Base-by-base conservation (phyloP, 2,113 vertebrate genomes). In the Tetraodon nigroviridis region DNA sequence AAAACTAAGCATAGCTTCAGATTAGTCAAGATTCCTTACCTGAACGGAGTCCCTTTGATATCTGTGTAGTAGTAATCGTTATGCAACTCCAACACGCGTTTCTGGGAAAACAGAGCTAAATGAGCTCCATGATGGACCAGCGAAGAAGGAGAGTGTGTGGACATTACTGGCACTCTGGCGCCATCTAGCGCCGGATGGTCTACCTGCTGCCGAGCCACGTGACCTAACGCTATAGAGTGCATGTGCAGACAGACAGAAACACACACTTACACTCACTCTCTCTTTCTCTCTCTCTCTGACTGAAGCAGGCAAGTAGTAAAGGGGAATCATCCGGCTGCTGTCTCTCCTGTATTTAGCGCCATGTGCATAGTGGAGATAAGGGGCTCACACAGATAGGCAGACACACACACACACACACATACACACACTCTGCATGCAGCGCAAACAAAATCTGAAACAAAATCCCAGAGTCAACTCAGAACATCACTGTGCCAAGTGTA, bases 51-150 rank as follows among this genome's bases (percentile, higher is more conserved):
- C 51, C 95, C 97, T 87, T 94, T 95, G 87, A 98, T 98, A 89
- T 99, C 94, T 76, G 96, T 99, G 69, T 99, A 98, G 92, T 96
- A 97, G 89, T 99, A 99, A 88, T 99, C 95, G 86, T 98, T 98
- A 85, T 95, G 95, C 91, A 98, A 91, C 88, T 96, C 93, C 88
- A 98, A 90, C 5, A 99, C 96, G 59, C 97, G 95, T 86, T 95
- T 98, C 97, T 99, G 89, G 86, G 89, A 84, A 62, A 81, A 68
- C 75, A 71, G 16, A 64, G 13, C 66, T n/a, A 3, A 48, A 69
- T 2, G 49, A 0, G 21, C 22, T 44, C 3, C 5, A 58, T 66
- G 42, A 68, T 18, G 16, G 0, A 1, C 27, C 7, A 22, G 24
- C 10, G 21, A 59, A 41, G 12, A n/a, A 10, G 17, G 11, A 37